Base-by-base conservation (phyloP, 2,113 vertebrate species). In the Phylloscopus whistleri region DNA sequence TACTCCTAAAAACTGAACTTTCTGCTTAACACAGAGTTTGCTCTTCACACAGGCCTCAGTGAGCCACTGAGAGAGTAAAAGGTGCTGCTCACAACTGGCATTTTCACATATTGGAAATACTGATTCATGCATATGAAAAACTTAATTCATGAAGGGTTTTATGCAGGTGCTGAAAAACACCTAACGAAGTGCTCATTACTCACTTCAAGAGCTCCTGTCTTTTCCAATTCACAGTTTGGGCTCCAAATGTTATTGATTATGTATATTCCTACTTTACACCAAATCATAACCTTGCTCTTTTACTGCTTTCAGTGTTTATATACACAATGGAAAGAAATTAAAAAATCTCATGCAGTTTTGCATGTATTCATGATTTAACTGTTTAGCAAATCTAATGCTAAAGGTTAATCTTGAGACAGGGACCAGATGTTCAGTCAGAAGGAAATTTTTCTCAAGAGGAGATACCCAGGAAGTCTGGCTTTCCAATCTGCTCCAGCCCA, bases 401-500 rank as follows among this genome's bases (percentile, higher is more conserved):
- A 93, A 96, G 94, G 94, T 96, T 95, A 96, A 95, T 72, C 76
- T 43, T 48, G 70, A 87, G 41, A 72, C 39, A 35, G 46, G 55
- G 31, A 92, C 52, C 69, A 97, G 96, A 97, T 96, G 96, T 97
- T 93, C 35, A 37, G 62, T 37, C 31, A 66, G 76, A 94, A 94
- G 69, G 60, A 83, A 86, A 70, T 69, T 74, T 95, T 89, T 89
- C 90, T 89, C 95, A 93, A 86, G 94, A 91, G 94, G 87, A 90
- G 94, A 97, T 95, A 96, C 95, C 97, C 96, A 96, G 97, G 96
- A 97, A 97, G 96, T 95, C 96, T 97, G 93, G 92, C 84, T 91
- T 95, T 92, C 86, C 90, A 67, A 64, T 75, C 67, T 80, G 63
- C 92, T 95, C 78, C 96, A 84, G 89, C 64, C 94, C 94, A 93